A percentile compares a stretch with the other conserved stretches of the same genome.
Conservation (phyloP, 2,888 invertebrate genomes). For the Didymodactylos carnosus region DNA sequence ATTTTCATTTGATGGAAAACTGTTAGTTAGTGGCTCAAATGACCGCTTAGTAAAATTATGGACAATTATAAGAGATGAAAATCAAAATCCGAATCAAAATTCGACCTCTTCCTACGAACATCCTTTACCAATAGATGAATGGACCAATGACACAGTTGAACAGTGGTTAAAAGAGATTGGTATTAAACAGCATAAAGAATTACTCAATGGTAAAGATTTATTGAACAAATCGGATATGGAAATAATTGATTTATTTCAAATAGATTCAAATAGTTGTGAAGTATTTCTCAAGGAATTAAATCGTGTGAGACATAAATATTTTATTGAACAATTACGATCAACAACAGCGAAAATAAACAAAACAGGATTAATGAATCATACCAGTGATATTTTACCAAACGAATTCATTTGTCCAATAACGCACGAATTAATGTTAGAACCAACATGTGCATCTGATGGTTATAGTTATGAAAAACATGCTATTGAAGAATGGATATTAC, state of each 20-base stretch:
- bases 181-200: not conserved
- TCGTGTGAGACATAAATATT: not conserved
- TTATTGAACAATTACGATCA: not conserved
- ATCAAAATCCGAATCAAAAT: not conserved
- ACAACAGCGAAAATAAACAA: not conserved
- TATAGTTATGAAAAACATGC: not conserved
- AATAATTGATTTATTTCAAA: not conserved
- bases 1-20: not conserved
- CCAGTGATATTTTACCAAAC: not conserved
- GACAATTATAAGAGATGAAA: not conserved
- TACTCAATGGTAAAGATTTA: not conserved
- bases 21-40: not conserved
- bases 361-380: not conserved
- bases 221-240: not conserved
- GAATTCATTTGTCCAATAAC: not conserved
- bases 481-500: not conserved
- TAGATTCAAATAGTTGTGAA: not conserved
- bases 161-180: not conserved
- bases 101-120: not conserved
- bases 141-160: not conserved
- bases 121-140: not conserved
- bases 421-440: not conserved
- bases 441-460: not conserved
- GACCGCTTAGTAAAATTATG: not conserved
- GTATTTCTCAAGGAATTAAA: not conserved